Percentiles rank a stretch among this genome's conserved stretches.
phyloP scores from a whole-genome alignment of 2,888 invertebrate species.

The Atrina japonica region DNA sequence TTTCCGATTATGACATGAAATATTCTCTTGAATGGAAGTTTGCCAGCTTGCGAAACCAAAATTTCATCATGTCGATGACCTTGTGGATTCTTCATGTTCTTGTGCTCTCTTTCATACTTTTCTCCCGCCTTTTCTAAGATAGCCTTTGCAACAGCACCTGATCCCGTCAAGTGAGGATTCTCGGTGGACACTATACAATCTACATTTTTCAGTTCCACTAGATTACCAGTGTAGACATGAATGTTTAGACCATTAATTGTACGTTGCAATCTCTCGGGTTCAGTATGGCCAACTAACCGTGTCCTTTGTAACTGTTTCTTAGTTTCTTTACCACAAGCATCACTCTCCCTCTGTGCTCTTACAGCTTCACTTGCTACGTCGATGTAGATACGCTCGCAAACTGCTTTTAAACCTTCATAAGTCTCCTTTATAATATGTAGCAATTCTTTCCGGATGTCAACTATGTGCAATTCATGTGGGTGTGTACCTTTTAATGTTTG shows the following conservation, averaged over 20 bases:
- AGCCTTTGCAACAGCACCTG: conserved; percentile 14
- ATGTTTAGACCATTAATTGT: neutral
- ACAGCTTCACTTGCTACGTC: no score
- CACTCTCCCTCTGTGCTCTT: no score
- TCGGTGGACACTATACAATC: conserved; percentile 29
- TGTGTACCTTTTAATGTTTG: neutral
- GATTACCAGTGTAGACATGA: conserved; percentile 18
- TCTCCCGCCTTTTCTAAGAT: conserved; percentile 14
- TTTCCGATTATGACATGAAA: conserved; percentile 22
- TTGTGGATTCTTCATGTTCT: neutral
- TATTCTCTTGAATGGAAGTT: conserved; percentile 1
- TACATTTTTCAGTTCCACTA: conserved; percentile 9
- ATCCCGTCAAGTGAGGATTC: neutral
- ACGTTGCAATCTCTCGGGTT: neutral
- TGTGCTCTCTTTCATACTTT: conserved; percentile 6
- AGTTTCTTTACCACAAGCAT: neutral
- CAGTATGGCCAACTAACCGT: neutral
- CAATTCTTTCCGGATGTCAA: conserved; percentile 34
- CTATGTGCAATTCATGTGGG: conserved; percentile 34
- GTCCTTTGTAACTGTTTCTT: neutral
- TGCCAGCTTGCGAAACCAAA: neutral
- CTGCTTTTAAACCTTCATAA: no score
- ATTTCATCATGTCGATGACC: neutral
- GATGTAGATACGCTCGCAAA: no score
- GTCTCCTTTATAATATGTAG: conserved; percentile 21